phyloP scores from a whole-genome alignment of 1,140 invertebrate species.

The Drosophila asahinai region DNA sequence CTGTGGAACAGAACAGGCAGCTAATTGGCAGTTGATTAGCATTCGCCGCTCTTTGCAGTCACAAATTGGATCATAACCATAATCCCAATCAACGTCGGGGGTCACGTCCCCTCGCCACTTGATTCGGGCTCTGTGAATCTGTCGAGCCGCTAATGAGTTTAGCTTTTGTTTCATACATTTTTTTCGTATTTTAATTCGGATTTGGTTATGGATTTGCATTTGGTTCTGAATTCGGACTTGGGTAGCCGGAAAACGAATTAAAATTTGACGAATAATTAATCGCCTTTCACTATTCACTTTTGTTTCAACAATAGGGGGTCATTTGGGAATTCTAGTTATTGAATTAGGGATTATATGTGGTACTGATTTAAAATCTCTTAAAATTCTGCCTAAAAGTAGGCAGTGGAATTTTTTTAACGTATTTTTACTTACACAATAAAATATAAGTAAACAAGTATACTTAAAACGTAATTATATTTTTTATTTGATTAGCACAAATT shows the following conservation, averaged over 20 bases:
- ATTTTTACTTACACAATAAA: no score
- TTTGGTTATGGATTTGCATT: neutral
- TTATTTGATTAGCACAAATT: no score
- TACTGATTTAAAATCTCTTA: neutral
- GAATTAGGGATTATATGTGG: neutral
- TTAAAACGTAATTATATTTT: no score
- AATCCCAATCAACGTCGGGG: constrained; percentile 51
- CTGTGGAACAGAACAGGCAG: constrained; percentile 9
- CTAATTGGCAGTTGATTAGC: constrained; percentile 49
- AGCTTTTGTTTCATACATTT: constrained; percentile 1
- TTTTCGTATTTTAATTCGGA: neutral
- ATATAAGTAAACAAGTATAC: no score
- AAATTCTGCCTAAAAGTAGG: neutral
- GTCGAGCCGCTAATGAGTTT: constrained; percentile 31
- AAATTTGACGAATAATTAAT: constrained; percentile 26
- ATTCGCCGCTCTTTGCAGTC: constrained; percentile 26
- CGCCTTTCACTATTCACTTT: neutral
- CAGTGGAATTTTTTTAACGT: no score
- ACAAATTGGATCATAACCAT: constrained; percentile 50
- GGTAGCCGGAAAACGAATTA: constrained; percentile 18
- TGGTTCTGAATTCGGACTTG: neutral
- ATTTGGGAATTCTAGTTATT: neutral
- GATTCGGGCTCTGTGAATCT: constrained; percentile 17
- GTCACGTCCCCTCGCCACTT: constrained; percentile 25
- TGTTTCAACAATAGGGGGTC: neutral